Percentiles rank a stretch among this genome's conserved stretches.
Evolutionary conservation across 2,113 vertebrate genomes (phyloP).

Genomic region (Copsychus sechellarum): DNA sequence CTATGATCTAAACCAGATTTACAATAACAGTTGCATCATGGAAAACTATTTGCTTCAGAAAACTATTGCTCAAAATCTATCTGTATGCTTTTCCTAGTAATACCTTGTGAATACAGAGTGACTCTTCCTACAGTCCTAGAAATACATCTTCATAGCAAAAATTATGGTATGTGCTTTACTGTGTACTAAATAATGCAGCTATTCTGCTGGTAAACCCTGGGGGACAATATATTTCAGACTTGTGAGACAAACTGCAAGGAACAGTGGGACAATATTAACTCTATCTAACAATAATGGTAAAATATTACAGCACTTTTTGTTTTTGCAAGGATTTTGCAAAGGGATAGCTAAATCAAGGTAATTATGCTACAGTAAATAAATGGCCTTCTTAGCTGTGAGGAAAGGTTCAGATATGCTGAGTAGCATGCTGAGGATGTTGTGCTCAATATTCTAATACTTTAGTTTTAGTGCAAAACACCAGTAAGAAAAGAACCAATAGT

Average conservation of each 20-base stretch:
- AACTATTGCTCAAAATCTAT: neutral
- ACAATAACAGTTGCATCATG: neutral
- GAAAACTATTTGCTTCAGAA: neutral
- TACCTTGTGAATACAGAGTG: neutral
- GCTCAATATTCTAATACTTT: neutral
- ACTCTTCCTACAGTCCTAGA: neutral
- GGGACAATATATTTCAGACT: neutral
- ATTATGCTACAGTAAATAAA: neutral
- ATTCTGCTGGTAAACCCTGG: neutral
- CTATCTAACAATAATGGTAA: neutral
- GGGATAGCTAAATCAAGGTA: neutral
- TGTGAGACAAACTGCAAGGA: neutral
- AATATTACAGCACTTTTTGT: neutral
- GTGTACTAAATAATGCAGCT: slow-evolving; percentile 10
- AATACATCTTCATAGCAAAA: neutral
- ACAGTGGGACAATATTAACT: neutral
- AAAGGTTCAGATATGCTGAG: neutral
- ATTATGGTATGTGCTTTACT: neutral
- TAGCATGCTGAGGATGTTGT: neutral
- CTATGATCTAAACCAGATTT: neutral
- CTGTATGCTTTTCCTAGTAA: neutral
- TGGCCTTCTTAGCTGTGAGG: neutral
- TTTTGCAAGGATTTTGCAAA: neutral
- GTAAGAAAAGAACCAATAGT: neutral
- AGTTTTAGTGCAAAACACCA: neutral